Evolutionary conservation across 2,797 vertebrate species (phyloP), one percentile per base, ranked within the genome.

Genomic region (Amblyopsis hoosieri): DNA sequence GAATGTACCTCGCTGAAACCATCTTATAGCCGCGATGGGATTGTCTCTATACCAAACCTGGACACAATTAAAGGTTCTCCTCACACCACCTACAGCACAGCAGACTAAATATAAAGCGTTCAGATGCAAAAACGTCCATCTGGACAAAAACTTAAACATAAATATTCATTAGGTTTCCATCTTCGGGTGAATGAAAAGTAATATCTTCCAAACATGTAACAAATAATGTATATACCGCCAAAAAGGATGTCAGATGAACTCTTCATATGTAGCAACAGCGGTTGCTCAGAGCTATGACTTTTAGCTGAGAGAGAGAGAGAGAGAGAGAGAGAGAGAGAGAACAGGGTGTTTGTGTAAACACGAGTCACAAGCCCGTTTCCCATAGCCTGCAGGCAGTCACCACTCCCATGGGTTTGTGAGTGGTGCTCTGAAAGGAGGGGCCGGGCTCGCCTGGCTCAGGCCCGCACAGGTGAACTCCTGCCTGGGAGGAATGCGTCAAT

Each of bases 381-480:
- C 64, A 31, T 75, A 65, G 84, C 87, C 83, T 72, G 70, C 65
- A 69, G 89, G 82, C 79, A 84, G 62, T 60, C 8, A 75, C 88
- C 86, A 86, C 91, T 87, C 90, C 88, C 86, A 79, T 46, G 66
- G 73, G 77, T 12, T 62, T 64, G 86, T 84, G 84, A 81, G 78
- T 62, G 68, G 72, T 29, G 76, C 76, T 67, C 29, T 12, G 52
- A 65, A 67, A 37, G 82, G 86, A 77, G 83, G 84, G 81, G 82
- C 74, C 67, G 61, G 48, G 57, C 67, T 74, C 46, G 31, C 54
- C 76, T 62, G 53, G 75, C 81, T 92, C 94, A 93, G 79, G 94
- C 91, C 90, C 82, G 68, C 85, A 91, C 95, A 95, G 95, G 95
- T 95, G 93, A 92, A 85, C 64, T 74, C 65, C 78, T 68, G 79